Percentiles rank a stretch among this genome's conserved stretches.
phyloP scores from a whole-genome alignment of 2,113 vertebrate genomes.

The Jacana jacana region DNA sequence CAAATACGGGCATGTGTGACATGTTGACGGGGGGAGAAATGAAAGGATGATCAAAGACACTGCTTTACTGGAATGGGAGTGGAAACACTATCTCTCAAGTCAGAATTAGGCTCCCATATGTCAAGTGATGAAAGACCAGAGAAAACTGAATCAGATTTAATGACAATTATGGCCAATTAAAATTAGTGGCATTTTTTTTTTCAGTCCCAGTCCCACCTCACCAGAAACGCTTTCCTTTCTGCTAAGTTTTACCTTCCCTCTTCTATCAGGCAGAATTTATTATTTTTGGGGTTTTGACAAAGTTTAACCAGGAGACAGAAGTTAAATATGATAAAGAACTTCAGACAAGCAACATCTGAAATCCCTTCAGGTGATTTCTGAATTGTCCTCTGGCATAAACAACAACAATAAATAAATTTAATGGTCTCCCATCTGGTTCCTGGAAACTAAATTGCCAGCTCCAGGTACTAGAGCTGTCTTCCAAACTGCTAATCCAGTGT shows the following conservation, averaged over 20 bases:
- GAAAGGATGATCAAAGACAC: conserved; percentile 41
- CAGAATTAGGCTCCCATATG: conserved; percentile 46
- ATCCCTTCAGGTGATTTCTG: background rate
- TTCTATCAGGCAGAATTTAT: background rate
- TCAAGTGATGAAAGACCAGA: conserved; percentile 26
- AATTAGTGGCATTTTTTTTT: background rate
- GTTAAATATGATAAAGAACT: background rate
- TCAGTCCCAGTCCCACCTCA: background rate
- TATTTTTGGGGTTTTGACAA: background rate
- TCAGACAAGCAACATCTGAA: conserved; percentile 13
- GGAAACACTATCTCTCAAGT: conserved; percentile 39
- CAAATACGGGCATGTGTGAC: background rate
- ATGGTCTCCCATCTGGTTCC: background rate
- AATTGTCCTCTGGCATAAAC: background rate
- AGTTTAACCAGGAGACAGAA: background rate
- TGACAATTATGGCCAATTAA: background rate
- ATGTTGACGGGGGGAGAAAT: background rate
- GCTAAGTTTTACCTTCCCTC: background rate
- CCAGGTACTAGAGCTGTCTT: background rate
- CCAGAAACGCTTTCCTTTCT: background rate
- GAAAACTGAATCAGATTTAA: conserved; percentile 6
- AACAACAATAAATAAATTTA: background rate
- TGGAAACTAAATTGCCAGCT: background rate
- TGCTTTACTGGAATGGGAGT: conserved; percentile 8
- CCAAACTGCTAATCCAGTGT: background rate